Conservation (phyloP, 2,888 invertebrate species). For the Agrotis segetum region DNA sequence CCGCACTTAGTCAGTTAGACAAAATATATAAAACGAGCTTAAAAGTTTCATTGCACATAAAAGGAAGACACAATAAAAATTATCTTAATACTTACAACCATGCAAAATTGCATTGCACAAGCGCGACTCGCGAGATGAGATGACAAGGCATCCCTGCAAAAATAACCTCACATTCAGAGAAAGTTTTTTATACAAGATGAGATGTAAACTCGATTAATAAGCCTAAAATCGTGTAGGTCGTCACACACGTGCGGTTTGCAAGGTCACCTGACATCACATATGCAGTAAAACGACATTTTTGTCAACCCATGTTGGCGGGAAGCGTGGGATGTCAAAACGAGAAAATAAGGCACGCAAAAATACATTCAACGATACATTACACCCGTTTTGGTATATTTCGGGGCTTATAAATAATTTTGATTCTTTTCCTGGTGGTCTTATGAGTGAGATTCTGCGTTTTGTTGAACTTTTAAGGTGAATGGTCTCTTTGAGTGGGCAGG, state of each 20-base stretch:
- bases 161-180: constrained; percentile 41
- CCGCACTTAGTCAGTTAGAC: too few species aligned
- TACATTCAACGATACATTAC: constrained; percentile 56
- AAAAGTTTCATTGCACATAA: background rate
- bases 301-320: constrained; percentile 63
- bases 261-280: constrained; percentile 70
- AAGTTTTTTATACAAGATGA: constrained; percentile 45
- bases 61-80: constrained; percentile 6
- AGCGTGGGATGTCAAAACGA: constrained; percentile 64
- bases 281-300: constrained; percentile 72
- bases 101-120: constrained; percentile 16
- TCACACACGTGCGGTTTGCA: constrained; percentile 61
- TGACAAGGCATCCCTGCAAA: constrained; percentile 19
- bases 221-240: constrained; percentile 63
- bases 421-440: constrained; percentile 64
- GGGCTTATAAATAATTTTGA: constrained; percentile 54
- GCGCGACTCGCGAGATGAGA: background rate
- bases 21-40: background rate
- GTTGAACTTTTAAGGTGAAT: constrained; percentile 49
- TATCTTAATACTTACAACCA: constrained; percentile 1
- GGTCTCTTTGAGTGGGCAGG: constrained; percentile 16
- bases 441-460: constrained; percentile 32
- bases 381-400: constrained; percentile 54
- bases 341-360: constrained; percentile 56
- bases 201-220: constrained; percentile 43